Evolutionary conservation across 1,140 invertebrate genomes (phyloP).

Genomic region (Drosophila chauvacae): DNA sequence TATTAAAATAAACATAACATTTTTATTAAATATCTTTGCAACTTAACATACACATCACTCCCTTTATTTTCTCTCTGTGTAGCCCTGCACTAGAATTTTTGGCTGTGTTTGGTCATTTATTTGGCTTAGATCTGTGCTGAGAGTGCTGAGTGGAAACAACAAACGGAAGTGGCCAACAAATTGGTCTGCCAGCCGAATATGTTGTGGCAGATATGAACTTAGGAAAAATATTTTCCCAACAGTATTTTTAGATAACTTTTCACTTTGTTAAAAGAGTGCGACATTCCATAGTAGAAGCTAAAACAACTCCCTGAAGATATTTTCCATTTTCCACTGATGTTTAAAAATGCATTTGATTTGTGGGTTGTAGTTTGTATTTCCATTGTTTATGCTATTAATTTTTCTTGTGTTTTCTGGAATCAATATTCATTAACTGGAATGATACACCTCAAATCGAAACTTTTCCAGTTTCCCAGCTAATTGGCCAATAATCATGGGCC

Average conservation of each 20-base stretch:
- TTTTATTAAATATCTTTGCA: too few relatives aligned
- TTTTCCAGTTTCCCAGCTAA: slow-evolving; percentile 46
- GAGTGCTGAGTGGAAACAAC: slow-evolving; percentile 52
- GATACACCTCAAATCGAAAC: slow-evolving; percentile 23
- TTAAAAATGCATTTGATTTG: slow-evolving; percentile 50
- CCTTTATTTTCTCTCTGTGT: neutral
- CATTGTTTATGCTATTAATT: slow-evolving; percentile 39
- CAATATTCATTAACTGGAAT: slow-evolving; percentile 48
- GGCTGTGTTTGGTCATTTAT: slow-evolving; percentile 66
- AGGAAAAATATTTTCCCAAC: slow-evolving; percentile 24
- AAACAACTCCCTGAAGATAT: neutral
- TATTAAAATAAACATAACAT: too few relatives aligned
- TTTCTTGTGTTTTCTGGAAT: slow-evolving; percentile 12
- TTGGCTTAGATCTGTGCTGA: slow-evolving; percentile 63
- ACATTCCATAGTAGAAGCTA: slow-evolving; percentile 7
- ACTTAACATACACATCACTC: too few relatives aligned
- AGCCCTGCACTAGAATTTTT: slow-evolving; percentile 31
- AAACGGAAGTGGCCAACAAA: slow-evolving; percentile 67
- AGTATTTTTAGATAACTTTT: slow-evolving; percentile 36
- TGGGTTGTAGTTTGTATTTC: slow-evolving; percentile 1
- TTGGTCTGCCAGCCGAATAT: slow-evolving; percentile 31
- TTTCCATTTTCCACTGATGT: slow-evolving; percentile 1
- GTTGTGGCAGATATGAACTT: slow-evolving; percentile 33
- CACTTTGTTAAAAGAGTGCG: slow-evolving; percentile 13
- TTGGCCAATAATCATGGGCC: slow-evolving; percentile 68